These are phyloP conservation scores for Calycopis cecrops DNA, from an alignment of 1,140 invertebrate species.

Conservation along the genomic window DNA sequence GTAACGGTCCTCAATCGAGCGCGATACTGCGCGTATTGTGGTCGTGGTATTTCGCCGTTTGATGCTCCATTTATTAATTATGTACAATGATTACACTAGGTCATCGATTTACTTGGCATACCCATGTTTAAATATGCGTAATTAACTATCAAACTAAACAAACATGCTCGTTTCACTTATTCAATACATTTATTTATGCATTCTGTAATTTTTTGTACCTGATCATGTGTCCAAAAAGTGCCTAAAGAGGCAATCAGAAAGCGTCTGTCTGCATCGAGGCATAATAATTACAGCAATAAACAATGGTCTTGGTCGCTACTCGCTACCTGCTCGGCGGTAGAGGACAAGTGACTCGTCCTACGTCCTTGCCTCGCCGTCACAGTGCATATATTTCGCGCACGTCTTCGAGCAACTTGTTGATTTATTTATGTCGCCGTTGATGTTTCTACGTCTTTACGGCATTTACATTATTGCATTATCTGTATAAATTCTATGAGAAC, in stretches of 20 bases:
- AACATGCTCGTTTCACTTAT: too few species aligned
- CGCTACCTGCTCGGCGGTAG: slow-evolving; percentile 65
- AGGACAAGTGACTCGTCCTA: slow-evolving; percentile 64
- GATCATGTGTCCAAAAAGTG: slow-evolving; percentile 9
- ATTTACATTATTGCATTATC: slow-evolving; percentile 15
- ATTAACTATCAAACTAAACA: slow-evolving; percentile 1
- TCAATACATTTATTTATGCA: too few species aligned
- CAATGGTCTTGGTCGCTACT: slow-evolving; percentile 68
- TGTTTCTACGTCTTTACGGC: slow-evolving; percentile 16
- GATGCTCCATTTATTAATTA: slow-evolving; percentile 20
- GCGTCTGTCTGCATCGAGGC: slow-evolving; percentile 39
- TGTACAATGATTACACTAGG: slow-evolving; percentile 13
- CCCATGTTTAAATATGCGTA: slow-evolving; percentile 2
- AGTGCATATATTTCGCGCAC: slow-evolving; percentile 44
- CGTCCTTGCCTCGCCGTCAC: slow-evolving; percentile 54
- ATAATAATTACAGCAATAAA: slow-evolving; percentile 72
- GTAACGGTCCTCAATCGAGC: slow-evolving; percentile 74
- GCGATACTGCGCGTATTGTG: slow-evolving; percentile 61
- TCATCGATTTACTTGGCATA: slow-evolving; percentile 16
- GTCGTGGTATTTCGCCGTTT: slow-evolving; percentile 42
- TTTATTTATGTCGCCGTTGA: slow-evolving; percentile 28
- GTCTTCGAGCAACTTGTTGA: slow-evolving; percentile 30
- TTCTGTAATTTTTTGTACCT: slow-evolving; percentile 12
- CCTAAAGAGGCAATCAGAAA: slow-evolving; percentile 34
- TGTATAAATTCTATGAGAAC: neutral